Evolutionary conservation across 2,797 vertebrate species (phyloP), one percentile per base, ranked within the genome.

Genomic region (Anniella stebbinsi): DNA sequence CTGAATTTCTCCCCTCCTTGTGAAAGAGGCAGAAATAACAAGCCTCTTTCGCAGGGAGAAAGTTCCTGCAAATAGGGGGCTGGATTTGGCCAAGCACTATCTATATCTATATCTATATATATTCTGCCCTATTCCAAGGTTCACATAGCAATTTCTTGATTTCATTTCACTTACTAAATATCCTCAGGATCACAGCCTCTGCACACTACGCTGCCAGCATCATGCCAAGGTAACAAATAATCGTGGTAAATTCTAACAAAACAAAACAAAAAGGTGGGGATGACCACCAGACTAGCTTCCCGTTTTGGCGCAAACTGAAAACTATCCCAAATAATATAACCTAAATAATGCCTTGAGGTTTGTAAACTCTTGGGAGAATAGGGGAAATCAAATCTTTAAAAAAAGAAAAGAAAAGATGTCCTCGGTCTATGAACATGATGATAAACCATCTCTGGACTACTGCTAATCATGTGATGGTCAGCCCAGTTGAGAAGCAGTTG

Each of bases 191-290:
- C 80, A 48, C 30, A 45, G 51, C 25, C 11, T 63, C 17, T 25
- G 23, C 33, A 38, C 48, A 23, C 57, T 87, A 90, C 38, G 3
- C 48, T 87, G 69, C 2, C 89, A 57, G 23, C 86, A 80, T 73
- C 54, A 89, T 11, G 41, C 38, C 93, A 54, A 93, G 89, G 11
- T 81, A 93, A 86, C 84, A 91, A 84, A 87, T 82, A 86, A 87
- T 75, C 87, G 84, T 66, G 87, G 10, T 0, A 89, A 77, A 76
- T 66, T 36, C 18, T 23, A 72, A 45, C 67, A 80, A 81, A 23
- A 21, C 11, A 60, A 66, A 91, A 91, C 18, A 63, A 63, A 57
- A 57, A n/a, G n/a, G 83, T 18, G 48, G 66, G 83, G 86, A 94
- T 8, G 70, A 33, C 5, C 72, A 91, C 89, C 91, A 93, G 89